Conservation (phyloP, 1,140 invertebrate species). For the Helicorthomorpha holstii region DNA sequence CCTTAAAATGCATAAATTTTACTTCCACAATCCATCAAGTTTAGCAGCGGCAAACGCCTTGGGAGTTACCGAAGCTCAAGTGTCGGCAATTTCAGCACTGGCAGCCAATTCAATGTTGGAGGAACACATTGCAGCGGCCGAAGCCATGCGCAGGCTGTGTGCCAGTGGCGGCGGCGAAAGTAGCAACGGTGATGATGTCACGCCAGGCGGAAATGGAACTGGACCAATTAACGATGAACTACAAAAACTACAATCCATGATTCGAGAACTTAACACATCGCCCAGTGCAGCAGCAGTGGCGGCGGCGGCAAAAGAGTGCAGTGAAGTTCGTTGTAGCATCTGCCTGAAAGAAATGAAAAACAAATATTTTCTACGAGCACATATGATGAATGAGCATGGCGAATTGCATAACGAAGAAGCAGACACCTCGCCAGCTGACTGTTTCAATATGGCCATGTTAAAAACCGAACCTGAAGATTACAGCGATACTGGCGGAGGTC, state of each 20-base stretch:
- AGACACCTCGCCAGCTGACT: conserved; percentile 2
- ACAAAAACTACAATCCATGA: conserved; percentile 78
- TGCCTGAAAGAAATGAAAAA: conserved; percentile 39
- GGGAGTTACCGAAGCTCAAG: not conserved
- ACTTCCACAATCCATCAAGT: conserved; percentile 21
- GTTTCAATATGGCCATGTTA: not conserved
- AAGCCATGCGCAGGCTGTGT: not conserved
- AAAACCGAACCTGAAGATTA: not conserved
- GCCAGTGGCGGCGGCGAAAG: not conserved
- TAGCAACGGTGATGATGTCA: not conserved
- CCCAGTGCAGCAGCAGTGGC: conserved; percentile 34
- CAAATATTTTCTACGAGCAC: conserved; percentile 36
- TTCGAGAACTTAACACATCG: conserved; percentile 60
- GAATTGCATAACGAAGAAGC: conserved; percentile 25
- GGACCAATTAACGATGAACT: conserved; percentile 40
- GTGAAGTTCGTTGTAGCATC: conserved; percentile 32
- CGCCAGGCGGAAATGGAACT: not conserved
- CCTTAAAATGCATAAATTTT: conserved; percentile 33
- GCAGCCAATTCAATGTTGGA: not conserved
- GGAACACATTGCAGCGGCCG: not conserved
- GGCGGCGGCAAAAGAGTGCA: conserved; percentile 20
- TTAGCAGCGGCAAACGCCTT: not conserved
- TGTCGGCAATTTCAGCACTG: not conserved
- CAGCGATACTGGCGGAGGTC: not conserved
- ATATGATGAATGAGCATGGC: conserved; percentile 41